Evolutionary conservation across 2,888 invertebrate species (phyloP), one percentile per base, ranked within the genome.

Genomic region (Idaea aversata): DNA sequence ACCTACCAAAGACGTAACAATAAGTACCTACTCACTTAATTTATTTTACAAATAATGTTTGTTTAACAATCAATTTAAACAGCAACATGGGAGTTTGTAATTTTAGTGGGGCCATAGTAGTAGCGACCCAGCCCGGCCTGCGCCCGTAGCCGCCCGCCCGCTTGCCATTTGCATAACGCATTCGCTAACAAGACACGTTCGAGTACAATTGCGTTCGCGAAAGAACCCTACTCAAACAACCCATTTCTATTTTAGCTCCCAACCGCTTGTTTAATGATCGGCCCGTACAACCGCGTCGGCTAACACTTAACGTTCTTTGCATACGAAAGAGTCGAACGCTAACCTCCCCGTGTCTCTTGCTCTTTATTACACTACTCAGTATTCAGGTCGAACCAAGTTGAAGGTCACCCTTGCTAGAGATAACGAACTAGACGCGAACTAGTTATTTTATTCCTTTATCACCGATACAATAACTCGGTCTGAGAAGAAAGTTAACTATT

Each of bases 281-380:
- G 87, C 83, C 90, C 87, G 90, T 91, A 91, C 90, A 87, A 88
- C 89, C 90, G 88, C 90, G 88, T 83, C 88, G 90, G 90, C 90
- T 90, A 90, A 89, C 89, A 91, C 89, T 90, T 91, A 88, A 91
- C 93, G 91, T 91, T 90, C 92, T 93, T 93, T 93, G 93, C 92
- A 93, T 92, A 92, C 92, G 88, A 90, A 92, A 91, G 84, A 84
- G 85, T 83, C 86, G 83, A 81, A 84, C 85, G 80, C 84, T 86
- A 84, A 87, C 87, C 87, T 87, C 82, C 82, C 82, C 59, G 47
- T 47, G 47, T 85, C 84, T 88, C 87, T 88, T 89, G 87, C 87
- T 86, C 85, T 88, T 89, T 91, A 89, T 90, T 88, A 86, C 81
- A 78, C 87, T 86, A 77, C 86, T 91, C 88, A 83, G 86, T 91